phyloP scores from a whole-genome alignment of 2,797 vertebrate genomes.

The Champsocephalus gunnari region DNA sequence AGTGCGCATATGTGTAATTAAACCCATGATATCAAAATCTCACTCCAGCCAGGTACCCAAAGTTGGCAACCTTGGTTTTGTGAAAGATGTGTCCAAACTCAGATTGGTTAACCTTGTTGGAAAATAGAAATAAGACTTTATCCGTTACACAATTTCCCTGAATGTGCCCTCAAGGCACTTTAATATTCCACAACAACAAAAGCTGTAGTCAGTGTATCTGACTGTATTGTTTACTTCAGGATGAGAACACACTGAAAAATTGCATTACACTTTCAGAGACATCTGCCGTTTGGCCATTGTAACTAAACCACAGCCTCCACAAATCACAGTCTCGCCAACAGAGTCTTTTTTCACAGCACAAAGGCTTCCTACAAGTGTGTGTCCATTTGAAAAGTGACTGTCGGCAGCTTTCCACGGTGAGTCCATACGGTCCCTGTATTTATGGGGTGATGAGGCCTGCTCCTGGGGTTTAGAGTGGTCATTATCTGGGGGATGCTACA shows the following conservation, averaged over 20 bases:
- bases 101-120: background rate
- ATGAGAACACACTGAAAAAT: constrained; percentile 31
- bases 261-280: constrained; percentile 39
- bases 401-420: constrained; percentile 55
- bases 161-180: background rate
- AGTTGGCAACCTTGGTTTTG: background rate
- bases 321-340: constrained; percentile 59
- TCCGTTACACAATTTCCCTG: constrained; percentile 17
- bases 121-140: constrained; percentile 14
- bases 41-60: too few species aligned
- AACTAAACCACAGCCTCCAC: constrained; percentile 48
- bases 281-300: constrained; percentile 52
- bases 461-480: constrained; percentile 78
- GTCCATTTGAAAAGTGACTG: constrained; percentile 76
- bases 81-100: background rate
- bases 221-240: constrained; percentile 32
- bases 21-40: too few species aligned
- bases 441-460: constrained; percentile 74
- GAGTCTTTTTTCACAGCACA: constrained; percentile 47
- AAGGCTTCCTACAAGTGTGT: constrained; percentile 64
- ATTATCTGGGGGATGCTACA: constrained; percentile 81
- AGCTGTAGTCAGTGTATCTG: constrained; percentile 13
- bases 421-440: constrained; percentile 75
- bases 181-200: background rate
- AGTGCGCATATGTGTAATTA: too few species aligned